A percentile compares a stretch with the other conserved stretches of the same genome.
phyloP scores from a whole-genome alignment of 2,888 invertebrate genomes.

The Synergus umbraculus region DNA sequence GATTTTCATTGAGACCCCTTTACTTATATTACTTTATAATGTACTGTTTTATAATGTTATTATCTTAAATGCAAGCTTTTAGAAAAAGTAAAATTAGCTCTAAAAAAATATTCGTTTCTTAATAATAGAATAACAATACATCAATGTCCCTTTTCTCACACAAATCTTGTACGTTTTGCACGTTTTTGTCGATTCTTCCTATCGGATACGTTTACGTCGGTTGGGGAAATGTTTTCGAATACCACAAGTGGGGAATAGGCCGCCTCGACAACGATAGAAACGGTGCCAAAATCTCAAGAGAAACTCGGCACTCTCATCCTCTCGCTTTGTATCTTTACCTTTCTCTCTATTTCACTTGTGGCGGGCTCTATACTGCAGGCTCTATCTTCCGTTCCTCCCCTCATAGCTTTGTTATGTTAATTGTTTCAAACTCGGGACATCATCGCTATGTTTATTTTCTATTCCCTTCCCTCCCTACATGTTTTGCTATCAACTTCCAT shows the following conservation, averaged over 20 bases:
- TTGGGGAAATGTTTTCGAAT: conserved; percentile 71
- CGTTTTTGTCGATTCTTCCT: conserved; percentile 54
- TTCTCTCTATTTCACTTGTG: conserved; percentile 50
- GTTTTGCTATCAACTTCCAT: conserved; percentile 28
- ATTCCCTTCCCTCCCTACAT: conserved; percentile 52
- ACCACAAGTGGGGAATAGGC: conserved; percentile 68
- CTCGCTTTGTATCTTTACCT: conserved; percentile 46
- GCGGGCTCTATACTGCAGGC: conserved; percentile 51
- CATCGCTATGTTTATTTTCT: conserved; percentile 75
- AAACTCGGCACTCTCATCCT: conserved; percentile 55
- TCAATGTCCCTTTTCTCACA: neutral
- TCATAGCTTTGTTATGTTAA: conserved; percentile 75
- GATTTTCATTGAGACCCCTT: too few relatives aligned
- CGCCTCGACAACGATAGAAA: conserved; percentile 60
- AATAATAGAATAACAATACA: neutral
- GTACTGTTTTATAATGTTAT: too few relatives aligned
- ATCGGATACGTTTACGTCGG: conserved; percentile 64
- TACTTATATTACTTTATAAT: too few relatives aligned
- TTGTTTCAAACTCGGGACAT: conserved; percentile 76
- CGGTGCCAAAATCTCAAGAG: conserved; percentile 75
- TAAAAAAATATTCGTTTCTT: neutral
- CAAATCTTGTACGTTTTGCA: conserved; percentile 40
- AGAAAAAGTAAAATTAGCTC: neutral
- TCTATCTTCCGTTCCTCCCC: conserved; percentile 55
- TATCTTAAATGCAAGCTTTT: too few relatives aligned